Conservation (phyloP, 2,797 vertebrate genomes). For the Chrosomus eos region DNA sequence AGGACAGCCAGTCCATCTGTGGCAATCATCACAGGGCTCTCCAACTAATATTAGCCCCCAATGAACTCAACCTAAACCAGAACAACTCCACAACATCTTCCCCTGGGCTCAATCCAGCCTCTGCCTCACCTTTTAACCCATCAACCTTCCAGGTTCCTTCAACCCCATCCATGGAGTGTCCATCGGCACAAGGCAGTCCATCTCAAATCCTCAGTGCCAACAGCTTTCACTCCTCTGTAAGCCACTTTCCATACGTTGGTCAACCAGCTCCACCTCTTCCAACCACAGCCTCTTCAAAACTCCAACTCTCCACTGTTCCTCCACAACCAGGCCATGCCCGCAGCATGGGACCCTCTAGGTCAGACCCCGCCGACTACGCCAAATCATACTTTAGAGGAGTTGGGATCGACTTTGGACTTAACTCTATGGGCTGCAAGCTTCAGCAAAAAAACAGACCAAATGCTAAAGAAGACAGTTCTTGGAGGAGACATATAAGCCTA, state of each 20-base stretch:
- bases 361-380: constrained; percentile 73
- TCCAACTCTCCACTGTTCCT: constrained; percentile 81
- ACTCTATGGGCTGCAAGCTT: constrained; percentile 33
- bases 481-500: constrained; percentile 89
- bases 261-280: constrained; percentile 68
- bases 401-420: constrained; percentile 68
- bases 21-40: constrained; percentile 83
- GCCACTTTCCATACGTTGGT: constrained; percentile 75
- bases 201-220: constrained; percentile 63
- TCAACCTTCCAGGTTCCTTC: constrained; percentile 47
- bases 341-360: constrained; percentile 48
- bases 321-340: constrained; percentile 51
- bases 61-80: constrained; percentile 67
- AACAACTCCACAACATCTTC: constrained; percentile 48
- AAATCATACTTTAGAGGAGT: constrained; percentile 77
- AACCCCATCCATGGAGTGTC: constrained; percentile 59
- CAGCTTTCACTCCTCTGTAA: constrained; percentile 70
- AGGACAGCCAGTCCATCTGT: constrained; percentile 81
- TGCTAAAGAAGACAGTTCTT: constrained; percentile 80
- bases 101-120: constrained; percentile 34
- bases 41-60: constrained; percentile 83
- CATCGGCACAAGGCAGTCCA: constrained; percentile 47
- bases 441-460: constrained; percentile 69
- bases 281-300: constrained; percentile 65
- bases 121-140: constrained; percentile 47